Base-by-base conservation (phyloP, 2,113 vertebrate genomes). In the Platanista minor region DNA sequence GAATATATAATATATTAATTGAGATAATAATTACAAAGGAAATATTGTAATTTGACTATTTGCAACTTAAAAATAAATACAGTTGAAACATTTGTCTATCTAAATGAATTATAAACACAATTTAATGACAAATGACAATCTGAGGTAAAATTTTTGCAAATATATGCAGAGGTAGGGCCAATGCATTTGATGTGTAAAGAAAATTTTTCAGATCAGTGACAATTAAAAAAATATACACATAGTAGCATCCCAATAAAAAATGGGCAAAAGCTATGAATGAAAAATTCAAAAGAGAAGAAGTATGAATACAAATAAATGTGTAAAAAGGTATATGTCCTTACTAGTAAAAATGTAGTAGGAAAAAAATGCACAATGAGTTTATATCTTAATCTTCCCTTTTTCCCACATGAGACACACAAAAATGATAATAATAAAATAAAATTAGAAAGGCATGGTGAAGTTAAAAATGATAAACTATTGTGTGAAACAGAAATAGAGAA, bases 241-340 rank as follows among this genome's bases (percentile, higher is more conserved):
- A 52, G 17, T 80, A 85, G 39, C 4, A 36, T 36, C 23, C 8
- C 31, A 81, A 67, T 71, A 90, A 81, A 96, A 94, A 62, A 29
- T 43, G 69, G n/a, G 2, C 13, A 69, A 83, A 90, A 4, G 1
- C 31, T 83, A 27, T 86, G 49, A 80, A 81, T 2, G 5, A n/a
- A 62, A 86, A 82, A n/a, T n/a, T 67, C 17, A 62, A 9, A 66
- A 95, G 71, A 20, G 8, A 69, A 85, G 25, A 90, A 90, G 67
- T 96, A 59, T 85, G 33, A 46, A 82, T 23, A 87, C 21, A 84
- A 93, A 74, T 94, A 86, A 61, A 94, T 82, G 4, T 92, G 27
- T 5, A 39, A 90, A 84, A 77, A 18, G 0, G 0, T 82, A 59
- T 82, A 59, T 82, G 23, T 66, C 11, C 80, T 92, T 43, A 54